Base-by-base conservation (phyloP, 1,140 invertebrate genomes). In the Panagrolaimus sp. region DNA sequence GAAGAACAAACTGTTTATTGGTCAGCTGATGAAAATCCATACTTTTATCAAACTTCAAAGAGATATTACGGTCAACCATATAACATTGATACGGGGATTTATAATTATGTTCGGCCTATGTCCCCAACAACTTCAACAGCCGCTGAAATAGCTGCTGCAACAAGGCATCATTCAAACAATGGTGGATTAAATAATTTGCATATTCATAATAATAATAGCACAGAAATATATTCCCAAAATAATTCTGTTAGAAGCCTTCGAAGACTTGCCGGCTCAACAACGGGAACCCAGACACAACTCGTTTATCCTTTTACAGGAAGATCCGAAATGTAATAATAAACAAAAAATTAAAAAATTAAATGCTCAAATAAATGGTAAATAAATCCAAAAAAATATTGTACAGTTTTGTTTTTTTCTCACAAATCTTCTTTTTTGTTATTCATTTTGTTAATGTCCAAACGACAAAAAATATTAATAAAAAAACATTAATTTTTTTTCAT, bases 1-100 rank as follows among this genome's bases (percentile, higher is more conserved):
- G 80, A 82, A 67, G 80, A 82, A 67, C 80, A 82, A 66, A 81
- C 82, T 8, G 69, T 82, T 2, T 82, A 82, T 62, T 82, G 80
- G 80, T 78, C 75, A 38, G 81, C 80, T 17, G 82, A 83, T 58
- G 80, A 82, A 62, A 82, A 82, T 74, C 80, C 80, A 7, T 82
- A 82, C 52, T 78, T 82, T 62, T 82, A 82, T 64, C 81, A 82
- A 45, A 76, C 79, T 24, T 83, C 81, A 15, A 79, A 77, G 66
- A 63, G 81, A 43, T 75, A 73, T 65, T 82, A 76, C 47, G 73
- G 73, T 10, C 79, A 82, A 67, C 81, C 80, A 15, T 78, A 77
- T 52, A 48, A 74, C 43, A 72, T 78, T 43, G 80, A 76, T 52
- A 69, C 76, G 12, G 78, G 77, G 55, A 82, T 70, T 15, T 26